phyloP scores from a whole-genome alignment of 1,140 invertebrate genomes.

The Drosophila takahashii region DNA sequence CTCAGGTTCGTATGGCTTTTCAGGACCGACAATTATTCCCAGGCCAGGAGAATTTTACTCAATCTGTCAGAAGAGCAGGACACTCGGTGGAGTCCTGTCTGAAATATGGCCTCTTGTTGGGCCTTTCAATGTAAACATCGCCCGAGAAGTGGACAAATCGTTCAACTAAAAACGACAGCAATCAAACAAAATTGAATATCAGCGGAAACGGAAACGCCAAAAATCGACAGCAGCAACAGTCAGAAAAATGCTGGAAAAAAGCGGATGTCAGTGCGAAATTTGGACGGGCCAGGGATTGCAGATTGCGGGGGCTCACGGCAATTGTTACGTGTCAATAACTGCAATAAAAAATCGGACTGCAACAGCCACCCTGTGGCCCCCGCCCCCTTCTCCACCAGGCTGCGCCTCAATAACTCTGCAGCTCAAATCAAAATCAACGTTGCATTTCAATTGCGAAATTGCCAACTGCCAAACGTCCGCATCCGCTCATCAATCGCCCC shows the following conservation, averaged over 20 bases:
- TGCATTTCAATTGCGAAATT: constrained; percentile 80
- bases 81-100: constrained; percentile 28
- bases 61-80: not conserved
- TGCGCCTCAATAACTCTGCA: constrained; percentile 75
- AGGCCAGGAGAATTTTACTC: constrained; percentile 2
- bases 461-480: constrained; percentile 45
- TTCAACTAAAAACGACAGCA: constrained; percentile 78
- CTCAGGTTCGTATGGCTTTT: constrained; percentile 2
- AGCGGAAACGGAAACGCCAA: constrained; percentile 65
- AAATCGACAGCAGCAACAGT: constrained; percentile 49
- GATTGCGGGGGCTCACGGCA: constrained; percentile 40
- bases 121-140: constrained; percentile 74
- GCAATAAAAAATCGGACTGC: constrained; percentile 65
- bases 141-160: constrained; percentile 74
- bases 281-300: constrained; percentile 18
- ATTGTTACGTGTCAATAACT: constrained; percentile 83
- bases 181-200: constrained; percentile 83
- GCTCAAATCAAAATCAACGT: constrained; percentile 78
- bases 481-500: constrained; percentile 47
- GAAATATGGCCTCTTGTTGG: constrained; percentile 59
- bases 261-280: constrained; percentile 48
- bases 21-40: constrained; percentile 5
- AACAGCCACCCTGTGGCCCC: constrained; percentile 28
- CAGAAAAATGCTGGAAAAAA: constrained; percentile 13
- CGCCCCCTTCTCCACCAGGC: constrained; percentile 11